These are phyloP conservation scores for Myripristis jacobus DNA, from an alignment of 2,797 vertebrate genomes.

Conservation along the genomic window DNA sequence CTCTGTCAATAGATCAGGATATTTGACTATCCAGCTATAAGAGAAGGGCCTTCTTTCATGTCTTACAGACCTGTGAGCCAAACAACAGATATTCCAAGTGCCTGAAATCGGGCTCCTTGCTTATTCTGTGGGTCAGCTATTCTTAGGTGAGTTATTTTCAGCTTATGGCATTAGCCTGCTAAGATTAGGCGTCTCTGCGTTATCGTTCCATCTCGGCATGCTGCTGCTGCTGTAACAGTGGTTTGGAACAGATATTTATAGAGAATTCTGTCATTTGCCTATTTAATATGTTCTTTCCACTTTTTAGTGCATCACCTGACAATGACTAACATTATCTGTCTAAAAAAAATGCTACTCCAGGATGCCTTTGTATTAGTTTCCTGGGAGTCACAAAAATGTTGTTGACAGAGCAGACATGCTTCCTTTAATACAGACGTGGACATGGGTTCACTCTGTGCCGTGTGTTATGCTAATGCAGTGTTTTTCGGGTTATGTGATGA, in stretches of 20 bases:
- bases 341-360: conserved; percentile 33
- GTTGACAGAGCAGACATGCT: conserved; percentile 13
- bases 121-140: conserved; percentile 99
- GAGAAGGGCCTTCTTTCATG: conserved; percentile 41
- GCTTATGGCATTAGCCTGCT: conserved; percentile 97
- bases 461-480: not conserved
- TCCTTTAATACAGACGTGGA: conserved; percentile 10
- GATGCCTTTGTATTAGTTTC: conserved; percentile 34
- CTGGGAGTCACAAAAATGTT: conserved; percentile 24
- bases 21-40: conserved; percentile 49
- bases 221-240: conserved; percentile 95
- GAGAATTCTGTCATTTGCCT: conserved; percentile 89
- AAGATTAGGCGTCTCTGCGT: conserved; percentile 97
- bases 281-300: conserved; percentile 87
- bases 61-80: conserved; percentile 57
- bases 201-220: conserved; percentile 96
- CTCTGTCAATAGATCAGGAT: conserved; percentile 66
- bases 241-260: conserved; percentile 95
- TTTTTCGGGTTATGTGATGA: not conserved
- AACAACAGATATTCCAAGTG: conserved; percentile 73
- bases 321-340: conserved; percentile 56
- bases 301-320: conserved; percentile 62
- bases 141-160: conserved; percentile 98
- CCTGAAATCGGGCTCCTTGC: conserved; percentile 81
- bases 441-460: not conserved